phyloP scores from a whole-genome alignment of 1,140 invertebrate genomes.

The Acromyrmex echinatior region DNA sequence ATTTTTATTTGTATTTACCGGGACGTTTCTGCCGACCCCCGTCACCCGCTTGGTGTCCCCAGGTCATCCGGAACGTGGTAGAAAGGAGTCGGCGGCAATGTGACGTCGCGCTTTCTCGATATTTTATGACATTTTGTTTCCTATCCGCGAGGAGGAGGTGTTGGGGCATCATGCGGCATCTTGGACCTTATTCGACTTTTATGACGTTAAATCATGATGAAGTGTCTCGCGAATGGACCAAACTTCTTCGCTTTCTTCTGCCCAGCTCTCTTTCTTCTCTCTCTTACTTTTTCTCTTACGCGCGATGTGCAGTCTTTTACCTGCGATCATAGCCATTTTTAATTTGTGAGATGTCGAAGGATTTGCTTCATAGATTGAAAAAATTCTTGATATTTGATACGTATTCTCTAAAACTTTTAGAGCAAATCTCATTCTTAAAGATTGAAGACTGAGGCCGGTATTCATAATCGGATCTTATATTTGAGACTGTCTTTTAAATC shows the following conservation, averaged over 20 bases:
- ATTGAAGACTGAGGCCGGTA: too few species aligned
- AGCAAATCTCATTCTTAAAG: too few species aligned
- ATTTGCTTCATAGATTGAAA: neutral
- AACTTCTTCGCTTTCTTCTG: neutral
- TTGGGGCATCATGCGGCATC: conserved; percentile 65
- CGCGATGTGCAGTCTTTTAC: neutral
- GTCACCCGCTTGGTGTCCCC: conserved; percentile 1
- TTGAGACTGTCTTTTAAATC: too few species aligned
- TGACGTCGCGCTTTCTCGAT: conserved; percentile 52
- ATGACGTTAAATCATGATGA: conserved; percentile 78
- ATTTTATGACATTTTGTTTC: conserved; percentile 84
- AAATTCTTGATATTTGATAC: neutral
- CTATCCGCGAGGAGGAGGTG: conserved; percentile 74
- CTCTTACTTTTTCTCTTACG: neutral
- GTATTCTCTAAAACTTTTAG: neutral
- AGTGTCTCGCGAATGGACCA: conserved; percentile 70
- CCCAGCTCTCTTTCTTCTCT: conserved; percentile 11
- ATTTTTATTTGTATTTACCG: conserved; percentile 84
- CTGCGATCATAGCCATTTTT: neutral
- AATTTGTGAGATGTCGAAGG: conserved; percentile 14
- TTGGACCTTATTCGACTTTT: conserved; percentile 80
- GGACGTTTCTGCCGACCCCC: conserved; percentile 6
- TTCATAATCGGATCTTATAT: too few species aligned
- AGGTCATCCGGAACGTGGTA: conserved; percentile 54
- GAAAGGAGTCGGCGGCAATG: conserved; percentile 10